A percentile compares a stretch with the other conserved stretches of the same genome.
Evolutionary conservation across 2,888 invertebrate genomes (phyloP).

Genomic region (Tillus elongatus): DNA sequence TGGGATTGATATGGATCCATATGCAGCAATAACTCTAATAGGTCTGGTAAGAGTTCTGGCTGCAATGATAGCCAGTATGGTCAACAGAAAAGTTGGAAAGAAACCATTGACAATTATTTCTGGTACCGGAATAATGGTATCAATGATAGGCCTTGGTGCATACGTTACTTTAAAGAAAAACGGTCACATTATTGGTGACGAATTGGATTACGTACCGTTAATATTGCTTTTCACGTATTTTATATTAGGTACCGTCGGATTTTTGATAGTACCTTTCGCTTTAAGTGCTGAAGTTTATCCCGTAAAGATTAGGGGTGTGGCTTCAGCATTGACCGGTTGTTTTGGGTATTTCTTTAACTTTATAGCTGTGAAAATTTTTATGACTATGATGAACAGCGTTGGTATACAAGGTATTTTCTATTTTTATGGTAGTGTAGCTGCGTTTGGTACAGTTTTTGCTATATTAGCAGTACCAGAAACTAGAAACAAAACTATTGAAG

Average conservation of each 20-base stretch:
- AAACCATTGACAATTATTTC: conserved; percentile 50
- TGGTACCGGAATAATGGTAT: conserved; percentile 48
- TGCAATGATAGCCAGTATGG: conserved; percentile 40
- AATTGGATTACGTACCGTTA: conserved; percentile 39
- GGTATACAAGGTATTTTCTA: conserved; percentile 44
- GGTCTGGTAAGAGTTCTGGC: conserved; percentile 43
- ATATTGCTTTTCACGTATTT: conserved; percentile 43
- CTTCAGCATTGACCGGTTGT: conserved; percentile 44
- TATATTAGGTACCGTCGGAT: conserved; percentile 46
- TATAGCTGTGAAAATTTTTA: conserved; percentile 45
- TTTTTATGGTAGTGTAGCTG: conserved; percentile 43
- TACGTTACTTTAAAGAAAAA: conserved; percentile 36
- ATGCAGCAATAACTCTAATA: conserved; percentile 45
- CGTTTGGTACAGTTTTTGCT: conserved; percentile 45
- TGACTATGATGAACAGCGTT: conserved; percentile 38
- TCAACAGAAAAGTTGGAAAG: conserved; percentile 49
- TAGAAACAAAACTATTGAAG: conserved; percentile 44
- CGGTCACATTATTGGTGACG: conserved; percentile 22
- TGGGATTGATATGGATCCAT: conserved; percentile 42
- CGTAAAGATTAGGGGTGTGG: conserved; percentile 44
- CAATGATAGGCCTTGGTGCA: conserved; percentile 44
- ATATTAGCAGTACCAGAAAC: conserved; percentile 45
- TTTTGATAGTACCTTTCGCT: conserved; percentile 48
- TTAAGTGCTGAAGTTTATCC: conserved; percentile 51
- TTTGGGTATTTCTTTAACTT: conserved; percentile 47